Evolutionary conservation across 2,888 invertebrate species (phyloP), one percentile per base, ranked within the genome.

Genomic region (Spisula subtruncata): DNA sequence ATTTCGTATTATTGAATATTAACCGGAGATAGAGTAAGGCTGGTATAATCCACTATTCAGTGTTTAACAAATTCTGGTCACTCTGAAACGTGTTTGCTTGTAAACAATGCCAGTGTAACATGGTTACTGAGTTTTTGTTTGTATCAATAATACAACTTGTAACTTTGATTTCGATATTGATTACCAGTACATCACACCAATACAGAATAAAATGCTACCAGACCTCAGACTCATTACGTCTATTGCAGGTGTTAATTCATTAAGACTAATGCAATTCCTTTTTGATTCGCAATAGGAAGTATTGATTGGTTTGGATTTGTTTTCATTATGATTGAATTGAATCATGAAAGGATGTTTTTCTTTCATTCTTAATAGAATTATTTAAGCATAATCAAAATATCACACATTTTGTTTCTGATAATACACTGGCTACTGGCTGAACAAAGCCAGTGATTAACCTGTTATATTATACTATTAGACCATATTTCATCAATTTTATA

Each of bases 101-200:
- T 82, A 82, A 82, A 82, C 54, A 82, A 82, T 60, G 41, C 54
- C 25, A 32, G 54, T 82, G 82, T 83, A 41, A 60, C 83, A 4
- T 83, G 60, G 83, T 83, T 48, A 83, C 83, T 54, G 25, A 25
- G 60, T 66, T 66, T 66, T 66, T 12, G 20, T n/a, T 60, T 54
- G n/a, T 35, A 12, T 83, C 29, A 35, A n/a, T 12, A 60, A 60
- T 83, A 60, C 12, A 60, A 35, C 16, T 29, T 20, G n/a, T 54
- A 16, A 54, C n/a, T 82, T 54, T 46, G 54, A 81, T 48, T n/a
- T 41, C 2, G 29, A 35, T 56, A 56, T 83, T 60, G 60, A 66
- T 66, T 25, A n/a, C n/a, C n/a, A n/a, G 25, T n/a, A 66, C 20
- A 66, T 41, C 41, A 25, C n/a, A 66, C 8, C 25, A 1, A 25